Base-by-base conservation (phyloP, 2,797 vertebrate species). In the Hippopotamyrus pictus region DNA sequence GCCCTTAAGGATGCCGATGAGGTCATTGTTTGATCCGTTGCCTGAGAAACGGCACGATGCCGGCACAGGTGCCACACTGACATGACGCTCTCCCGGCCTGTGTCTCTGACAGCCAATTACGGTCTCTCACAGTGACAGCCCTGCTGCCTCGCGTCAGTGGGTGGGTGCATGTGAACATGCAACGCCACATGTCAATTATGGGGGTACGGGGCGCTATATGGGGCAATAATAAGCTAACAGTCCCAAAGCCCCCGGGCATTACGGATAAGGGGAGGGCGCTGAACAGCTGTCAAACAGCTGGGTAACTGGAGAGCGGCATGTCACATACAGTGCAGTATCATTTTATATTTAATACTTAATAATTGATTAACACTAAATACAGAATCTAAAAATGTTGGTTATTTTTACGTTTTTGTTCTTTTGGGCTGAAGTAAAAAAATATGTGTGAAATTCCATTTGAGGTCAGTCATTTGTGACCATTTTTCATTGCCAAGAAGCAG, bases 51-150 rank as follows among this genome's bases (percentile, higher is more conserved):
- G 8, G 7, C 29, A 53, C 22, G 25, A 73, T 51, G 65, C 62
- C 57, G 62, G 62, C 50, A 33, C 25, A 29, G 44, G 37, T 65
- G 65, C 9, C 62, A 54, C 25, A 48, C 79, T 86, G n/a, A 46
- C 54, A 22, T 69, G 59, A 25, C 57, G 41, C 86, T 62, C 48
- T 41, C 84, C n/a, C 9, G 44, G 44, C 57, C 88, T 73, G 25
- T 51, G 57, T 84, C 65, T 69, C 57, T 89, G 83, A 86, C 51
- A 65, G 79, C 1, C 59, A 85, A 89, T 62, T 41, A 85, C 37
- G 5, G 57, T 33, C 83, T 76, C 79, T 85, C 79, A 85, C 14
- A 86, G 5, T 86, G 51, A 89, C 82, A 86, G 46, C 11, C 44
- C 88, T 48, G 79, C 44, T 85, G 22, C 83, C 48, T 44, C 12